phyloP scores from a whole-genome alignment of 1,140 invertebrate genomes.

The Oppia nitens region DNA sequence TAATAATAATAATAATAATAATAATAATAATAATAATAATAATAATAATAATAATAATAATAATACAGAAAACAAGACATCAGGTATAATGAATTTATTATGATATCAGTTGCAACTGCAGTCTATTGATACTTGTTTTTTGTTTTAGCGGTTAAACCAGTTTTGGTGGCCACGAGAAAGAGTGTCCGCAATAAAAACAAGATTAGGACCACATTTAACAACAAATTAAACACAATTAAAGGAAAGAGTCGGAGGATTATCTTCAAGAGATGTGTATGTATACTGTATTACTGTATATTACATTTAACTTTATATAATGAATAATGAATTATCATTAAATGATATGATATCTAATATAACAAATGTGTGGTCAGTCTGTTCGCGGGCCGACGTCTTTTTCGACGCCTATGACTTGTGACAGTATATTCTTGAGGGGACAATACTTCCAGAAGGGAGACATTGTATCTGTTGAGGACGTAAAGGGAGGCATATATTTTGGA shows the following conservation, averaged over 20 bases:
- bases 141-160: neutral
- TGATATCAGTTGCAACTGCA: neutral
- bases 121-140: too few relatives aligned
- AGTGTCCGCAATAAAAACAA: constrained; percentile 26
- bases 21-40: constrained; percentile 1
- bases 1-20: constrained; percentile 3
- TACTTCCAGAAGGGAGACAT: constrained; percentile 82
- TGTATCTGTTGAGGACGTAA: constrained; percentile 60
- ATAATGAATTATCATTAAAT: neutral
- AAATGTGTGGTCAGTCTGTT: constrained; percentile 50
- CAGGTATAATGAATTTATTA: neutral
- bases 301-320: too few relatives aligned
- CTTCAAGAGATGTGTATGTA: constrained; percentile 51
- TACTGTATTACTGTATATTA: neutral
- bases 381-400: constrained; percentile 47
- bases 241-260: constrained; percentile 54
- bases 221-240: constrained; percentile 39
- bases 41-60: constrained; percentile 28
- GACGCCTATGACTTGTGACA: constrained; percentile 58
- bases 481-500: constrained; percentile 63
- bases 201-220: constrained; percentile 36
- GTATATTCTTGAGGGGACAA: constrained; percentile 61
- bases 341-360: constrained; percentile 19
- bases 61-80: constrained; percentile 25
- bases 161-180: constrained; percentile 23